A percentile compares a stretch with the other conserved stretches of the same genome.
These are phyloP conservation scores for Conus canariensis DNA, from an alignment of 2,888 invertebrate genomes.

Conservation along the genomic window DNA sequence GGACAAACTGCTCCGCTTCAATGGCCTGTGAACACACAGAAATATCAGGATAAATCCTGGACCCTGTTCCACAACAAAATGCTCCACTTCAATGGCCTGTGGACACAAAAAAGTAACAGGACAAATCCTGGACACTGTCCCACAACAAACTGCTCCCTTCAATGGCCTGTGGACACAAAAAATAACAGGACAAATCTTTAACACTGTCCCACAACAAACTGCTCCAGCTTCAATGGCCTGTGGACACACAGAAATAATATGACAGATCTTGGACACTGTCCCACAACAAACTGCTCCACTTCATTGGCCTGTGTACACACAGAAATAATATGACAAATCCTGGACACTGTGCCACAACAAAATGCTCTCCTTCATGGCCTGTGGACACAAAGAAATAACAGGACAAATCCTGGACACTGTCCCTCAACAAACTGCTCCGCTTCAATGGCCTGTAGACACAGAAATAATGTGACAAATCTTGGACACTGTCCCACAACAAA, in stretches of 20 bases:
- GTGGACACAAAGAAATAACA: background rate
- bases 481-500: too few relatives aligned
- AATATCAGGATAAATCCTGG: background rate
- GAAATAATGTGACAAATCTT: background rate
- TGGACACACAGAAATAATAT: background rate
- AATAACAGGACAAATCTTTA: background rate
- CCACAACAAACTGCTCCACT: slow-evolving; percentile 26
- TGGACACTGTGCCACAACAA: too few relatives aligned
- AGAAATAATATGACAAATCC: background rate
- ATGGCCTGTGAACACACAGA: slow-evolving; percentile 23
- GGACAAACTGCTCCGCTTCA: slow-evolving; percentile 33
- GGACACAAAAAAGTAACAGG: background rate
- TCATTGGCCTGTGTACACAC: slow-evolving; percentile 27
- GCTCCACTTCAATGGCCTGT: too few relatives aligned
- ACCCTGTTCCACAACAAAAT: too few relatives aligned
- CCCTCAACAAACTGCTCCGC: slow-evolving; percentile 30
- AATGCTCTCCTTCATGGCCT: too few relatives aligned
- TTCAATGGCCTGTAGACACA: slow-evolving; percentile 25
- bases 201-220: slow-evolving; percentile 27
- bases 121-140: background rate
- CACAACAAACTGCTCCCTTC: slow-evolving; percentile 33
- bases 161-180: slow-evolving; percentile 26
- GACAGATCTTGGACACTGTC: background rate
- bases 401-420: background rate
- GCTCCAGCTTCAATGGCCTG: slow-evolving; percentile 38